Conservation (phyloP, 2,888 invertebrate species). For the Drosophila kuntzei region DNA sequence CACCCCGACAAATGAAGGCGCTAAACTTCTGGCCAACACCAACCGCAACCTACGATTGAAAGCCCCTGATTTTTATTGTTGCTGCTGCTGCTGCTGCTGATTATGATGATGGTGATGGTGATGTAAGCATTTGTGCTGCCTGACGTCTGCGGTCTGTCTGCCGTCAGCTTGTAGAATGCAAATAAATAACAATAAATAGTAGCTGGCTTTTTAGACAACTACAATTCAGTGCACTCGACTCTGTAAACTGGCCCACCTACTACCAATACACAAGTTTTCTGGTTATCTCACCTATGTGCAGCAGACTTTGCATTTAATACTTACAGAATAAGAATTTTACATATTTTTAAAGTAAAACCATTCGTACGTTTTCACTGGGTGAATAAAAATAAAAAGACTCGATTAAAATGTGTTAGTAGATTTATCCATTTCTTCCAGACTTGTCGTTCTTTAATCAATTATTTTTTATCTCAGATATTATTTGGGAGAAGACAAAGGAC, state of each 20-base stretch:
- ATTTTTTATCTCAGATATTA: background rate
- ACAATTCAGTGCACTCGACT: slow-evolving; percentile 23
- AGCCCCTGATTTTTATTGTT: slow-evolving; percentile 19
- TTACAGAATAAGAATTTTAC: slow-evolving; percentile 1
- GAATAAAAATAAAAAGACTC: background rate
- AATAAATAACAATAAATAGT: slow-evolving; percentile 27
- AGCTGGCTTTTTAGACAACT: slow-evolving; percentile 21
- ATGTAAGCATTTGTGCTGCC: slow-evolving; percentile 64
- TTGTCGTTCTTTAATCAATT: background rate
- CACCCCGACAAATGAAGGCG: slow-evolving; percentile 12
- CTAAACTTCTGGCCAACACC: slow-evolving; percentile 48
- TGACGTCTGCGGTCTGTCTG: slow-evolving; percentile 36
- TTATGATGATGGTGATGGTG: slow-evolving; percentile 37
- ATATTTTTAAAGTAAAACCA: background rate
- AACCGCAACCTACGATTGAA: slow-evolving; percentile 51
- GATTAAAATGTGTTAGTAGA: background rate
- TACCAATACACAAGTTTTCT: slow-evolving; percentile 34
- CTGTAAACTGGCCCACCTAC: slow-evolving; percentile 74
- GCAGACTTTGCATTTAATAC: slow-evolving; percentile 4
- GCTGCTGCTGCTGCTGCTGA: slow-evolving; percentile 1
- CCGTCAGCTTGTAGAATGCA: slow-evolving; percentile 51
- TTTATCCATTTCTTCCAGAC: background rate
- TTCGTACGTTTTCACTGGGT: background rate
- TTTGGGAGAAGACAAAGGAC: background rate
- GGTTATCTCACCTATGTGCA: slow-evolving; percentile 37